phyloP scores from a whole-genome alignment of 2,888 invertebrate species.

The Troides helena region DNA sequence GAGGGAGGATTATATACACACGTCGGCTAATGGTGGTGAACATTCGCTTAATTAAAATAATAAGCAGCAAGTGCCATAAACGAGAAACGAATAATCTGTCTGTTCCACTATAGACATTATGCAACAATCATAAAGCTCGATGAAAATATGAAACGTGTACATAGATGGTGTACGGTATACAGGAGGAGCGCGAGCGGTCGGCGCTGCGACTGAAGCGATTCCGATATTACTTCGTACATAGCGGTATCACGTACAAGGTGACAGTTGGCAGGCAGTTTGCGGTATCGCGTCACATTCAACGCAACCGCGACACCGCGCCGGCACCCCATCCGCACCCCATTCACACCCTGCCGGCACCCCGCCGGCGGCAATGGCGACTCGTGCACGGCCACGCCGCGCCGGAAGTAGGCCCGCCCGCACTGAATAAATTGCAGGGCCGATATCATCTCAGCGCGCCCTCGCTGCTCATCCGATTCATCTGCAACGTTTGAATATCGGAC shows the following conservation, averaged over 20 bases:
- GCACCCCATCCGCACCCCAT: conserved; percentile 19
- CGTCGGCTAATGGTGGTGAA: too few relatives aligned
- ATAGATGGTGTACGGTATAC: neutral
- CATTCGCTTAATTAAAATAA: too few relatives aligned
- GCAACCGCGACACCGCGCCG: neutral
- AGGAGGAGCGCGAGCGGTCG: neutral
- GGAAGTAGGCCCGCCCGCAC: conserved; percentile 22
- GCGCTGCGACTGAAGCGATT: neutral
- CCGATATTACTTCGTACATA: conserved; percentile 13
- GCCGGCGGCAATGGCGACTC: neutral
- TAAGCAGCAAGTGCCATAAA: too few relatives aligned
- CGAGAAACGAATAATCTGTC: too few relatives aligned
- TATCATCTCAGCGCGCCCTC: conserved; percentile 34
- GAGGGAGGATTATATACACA: too few relatives aligned
- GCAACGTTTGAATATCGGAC: conserved; percentile 35
- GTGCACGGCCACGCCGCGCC: neutral
- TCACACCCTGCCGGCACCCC: too few relatives aligned
- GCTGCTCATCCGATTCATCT: conserved; percentile 31
- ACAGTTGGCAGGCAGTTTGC: conserved; percentile 13
- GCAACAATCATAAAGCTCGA: too few relatives aligned
- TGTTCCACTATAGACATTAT: too few relatives aligned
- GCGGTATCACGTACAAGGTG: conserved; percentile 15
- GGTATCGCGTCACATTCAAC: conserved; percentile 14
- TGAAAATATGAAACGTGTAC: too few relatives aligned
- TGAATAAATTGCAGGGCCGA: conserved; percentile 40